Evolutionary conservation across 2,113 vertebrate genomes (phyloP).

Genomic region (Collichthys lucidus): DNA sequence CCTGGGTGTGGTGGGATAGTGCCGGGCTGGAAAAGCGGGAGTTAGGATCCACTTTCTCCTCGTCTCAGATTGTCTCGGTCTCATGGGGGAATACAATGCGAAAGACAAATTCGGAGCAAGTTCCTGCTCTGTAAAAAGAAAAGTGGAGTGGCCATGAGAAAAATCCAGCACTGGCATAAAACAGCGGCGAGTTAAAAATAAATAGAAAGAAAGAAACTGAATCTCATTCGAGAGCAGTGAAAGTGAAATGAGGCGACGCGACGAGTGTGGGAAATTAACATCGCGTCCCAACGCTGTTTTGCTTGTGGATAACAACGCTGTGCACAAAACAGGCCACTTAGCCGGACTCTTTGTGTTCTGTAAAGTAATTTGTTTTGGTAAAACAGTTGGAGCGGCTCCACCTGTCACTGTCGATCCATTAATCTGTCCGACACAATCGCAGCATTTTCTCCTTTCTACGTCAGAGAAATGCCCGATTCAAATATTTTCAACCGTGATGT

Average conservation of each 20-base stretch:
- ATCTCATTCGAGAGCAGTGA: conserved; percentile 13
- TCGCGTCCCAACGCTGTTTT: not conserved
- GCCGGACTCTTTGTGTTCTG: not conserved
- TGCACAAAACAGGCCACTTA: not conserved
- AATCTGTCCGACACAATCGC: conserved; percentile 11
- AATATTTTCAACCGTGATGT: conserved; percentile 45
- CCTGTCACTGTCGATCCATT: conserved; percentile 17
- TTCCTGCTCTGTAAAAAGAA: conserved; percentile 22
- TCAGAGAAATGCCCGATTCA: conserved; percentile 21
- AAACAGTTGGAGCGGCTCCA: conserved; percentile 40
- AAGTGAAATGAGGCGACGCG: conserved; percentile 26
- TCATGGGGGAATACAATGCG: conserved; percentile 45
- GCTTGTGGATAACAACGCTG: conserved; percentile 13
- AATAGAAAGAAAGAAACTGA: not conserved
- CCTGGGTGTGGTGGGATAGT: conserved; percentile 49
- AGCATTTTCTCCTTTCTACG: not conserved
- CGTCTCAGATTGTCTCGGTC: conserved; percentile 39
- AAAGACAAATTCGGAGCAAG: conserved; percentile 31
- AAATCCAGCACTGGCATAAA: conserved; percentile 17
- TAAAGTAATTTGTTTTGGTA: conserved; percentile 7
- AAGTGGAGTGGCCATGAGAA: conserved; percentile 30
- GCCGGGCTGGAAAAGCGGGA: conserved; percentile 46
- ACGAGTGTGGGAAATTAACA: conserved; percentile 2
- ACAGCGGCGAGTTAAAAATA: conserved; percentile 21
- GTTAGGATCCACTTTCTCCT: conserved; percentile 42